Evolutionary conservation across 2,797 vertebrate genomes (phyloP).

Genomic region (Squalus acanthias): DNA sequence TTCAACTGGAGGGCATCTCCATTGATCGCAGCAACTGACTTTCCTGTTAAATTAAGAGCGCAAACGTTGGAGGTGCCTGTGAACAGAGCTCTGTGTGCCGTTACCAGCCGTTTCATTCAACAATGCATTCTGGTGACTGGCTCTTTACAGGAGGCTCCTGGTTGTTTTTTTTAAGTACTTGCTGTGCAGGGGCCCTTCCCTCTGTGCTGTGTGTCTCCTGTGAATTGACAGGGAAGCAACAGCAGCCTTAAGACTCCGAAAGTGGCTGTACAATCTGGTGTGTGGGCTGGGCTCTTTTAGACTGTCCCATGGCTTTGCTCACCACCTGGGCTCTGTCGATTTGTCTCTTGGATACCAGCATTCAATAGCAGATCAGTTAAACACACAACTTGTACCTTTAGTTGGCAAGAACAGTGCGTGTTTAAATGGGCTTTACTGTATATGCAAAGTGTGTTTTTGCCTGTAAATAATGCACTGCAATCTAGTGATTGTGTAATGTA

Average conservation of each 20-base stretch:
- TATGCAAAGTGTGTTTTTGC: not conserved
- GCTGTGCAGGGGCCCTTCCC: not conserved
- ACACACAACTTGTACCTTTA: not conserved
- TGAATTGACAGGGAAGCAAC: not conserved
- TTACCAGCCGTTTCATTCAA: not conserved
- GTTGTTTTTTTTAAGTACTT: not conserved
- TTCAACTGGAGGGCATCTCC: not conserved
- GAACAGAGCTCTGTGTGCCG: not conserved
- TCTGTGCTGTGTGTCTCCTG: not conserved
- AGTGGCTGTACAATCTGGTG: not conserved
- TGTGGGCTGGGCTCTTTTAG: not conserved
- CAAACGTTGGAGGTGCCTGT: not conserved
- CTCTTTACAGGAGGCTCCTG: not conserved
- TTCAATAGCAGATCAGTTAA: not conserved
- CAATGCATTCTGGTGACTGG: not conserved
- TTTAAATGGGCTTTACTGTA: not conserved
- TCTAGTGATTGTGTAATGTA: not conserved
- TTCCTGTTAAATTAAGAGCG: not conserved
- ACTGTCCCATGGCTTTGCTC: not conserved
- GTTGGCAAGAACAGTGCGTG: not conserved
- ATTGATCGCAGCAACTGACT: not conserved
- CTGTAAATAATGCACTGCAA: not conserved
- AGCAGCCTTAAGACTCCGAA: not conserved
- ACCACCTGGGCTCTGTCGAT: not conserved
- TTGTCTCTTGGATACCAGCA: not conserved